phyloP scores from a whole-genome alignment of 2,113 vertebrate genomes.

The Macquaria ambigua region DNA sequence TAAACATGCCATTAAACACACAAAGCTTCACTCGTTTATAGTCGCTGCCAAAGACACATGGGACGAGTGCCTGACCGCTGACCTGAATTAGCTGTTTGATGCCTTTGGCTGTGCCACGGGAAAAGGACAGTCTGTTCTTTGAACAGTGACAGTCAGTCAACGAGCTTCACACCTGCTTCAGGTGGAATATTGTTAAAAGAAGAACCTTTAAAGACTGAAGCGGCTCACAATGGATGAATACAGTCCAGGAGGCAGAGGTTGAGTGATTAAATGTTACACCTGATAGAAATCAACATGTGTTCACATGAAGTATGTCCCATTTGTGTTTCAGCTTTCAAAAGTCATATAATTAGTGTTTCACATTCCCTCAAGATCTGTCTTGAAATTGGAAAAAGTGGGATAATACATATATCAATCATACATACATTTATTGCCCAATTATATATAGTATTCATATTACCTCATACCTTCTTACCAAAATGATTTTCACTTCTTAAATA shows the following conservation, averaged over 20 bases:
- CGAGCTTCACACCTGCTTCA: constrained; percentile 12
- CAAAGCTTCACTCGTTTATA: constrained; percentile 26
- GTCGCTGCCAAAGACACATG: constrained; percentile 25
- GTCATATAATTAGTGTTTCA: neutral
- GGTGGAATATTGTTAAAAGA: neutral
- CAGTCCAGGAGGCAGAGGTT: constrained; percentile 60
- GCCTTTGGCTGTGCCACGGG: constrained; percentile 18
- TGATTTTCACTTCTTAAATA: constrained; percentile 12
- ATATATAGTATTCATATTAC: neutral
- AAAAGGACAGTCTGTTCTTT: constrained; percentile 34
- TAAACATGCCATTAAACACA: constrained; percentile 30
- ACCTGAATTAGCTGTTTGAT: constrained; percentile 54
- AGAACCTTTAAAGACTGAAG: constrained; percentile 4
- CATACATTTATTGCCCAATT: neutral
- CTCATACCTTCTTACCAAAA: neutral
- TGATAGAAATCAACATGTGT: constrained; percentile 44
- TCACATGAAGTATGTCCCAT: neutral
- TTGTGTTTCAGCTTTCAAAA: neutral
- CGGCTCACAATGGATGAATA: constrained; percentile 56
- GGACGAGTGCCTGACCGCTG: constrained; percentile 48
- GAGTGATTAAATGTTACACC: constrained; percentile 85
- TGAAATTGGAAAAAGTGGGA: neutral
- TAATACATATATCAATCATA: neutral
- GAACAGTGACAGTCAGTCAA: constrained; percentile 17
- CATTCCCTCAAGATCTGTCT: neutral